A percentile compares a stretch with the other conserved stretches of the same genome.
Conservation (phyloP, 1,140 invertebrate species). For the Drosophila repletoides region DNA sequence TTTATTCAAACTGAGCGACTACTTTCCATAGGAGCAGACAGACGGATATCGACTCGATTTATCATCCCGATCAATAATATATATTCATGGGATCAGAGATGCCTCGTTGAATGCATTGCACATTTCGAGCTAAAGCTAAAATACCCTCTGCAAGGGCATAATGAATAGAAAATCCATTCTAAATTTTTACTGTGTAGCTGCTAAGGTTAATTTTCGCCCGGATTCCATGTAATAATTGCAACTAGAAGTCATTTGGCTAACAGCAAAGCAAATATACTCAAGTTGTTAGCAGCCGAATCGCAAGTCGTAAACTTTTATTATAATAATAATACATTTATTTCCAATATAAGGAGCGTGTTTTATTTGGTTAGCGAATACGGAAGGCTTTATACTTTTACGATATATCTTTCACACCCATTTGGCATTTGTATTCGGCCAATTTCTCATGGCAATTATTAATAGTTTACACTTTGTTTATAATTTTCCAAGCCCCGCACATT, state of each 20-base stretch:
- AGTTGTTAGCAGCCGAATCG: neutral
- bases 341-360: neutral
- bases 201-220: neutral
- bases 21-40: too few relatives aligned
- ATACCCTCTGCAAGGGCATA: too few relatives aligned
- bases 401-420: slow-evolving; percentile 33
- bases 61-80: too few relatives aligned
- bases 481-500: slow-evolving; percentile 11
- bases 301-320: slow-evolving; percentile 20
- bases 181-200: too few relatives aligned
- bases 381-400: slow-evolving; percentile 17
- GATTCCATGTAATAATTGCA: slow-evolving; percentile 2
- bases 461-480: slow-evolving; percentile 40
- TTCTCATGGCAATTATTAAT: slow-evolving; percentile 36
- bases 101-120: too few relatives aligned
- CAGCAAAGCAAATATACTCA: neutral
- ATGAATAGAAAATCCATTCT: too few relatives aligned
- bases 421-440: slow-evolving; percentile 10
- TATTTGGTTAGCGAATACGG: neutral
- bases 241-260: neutral
- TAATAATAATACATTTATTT: slow-evolving; percentile 14
- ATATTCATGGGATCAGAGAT: too few relatives aligned
- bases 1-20: too few relatives aligned
- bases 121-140: too few relatives aligned
- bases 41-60: too few relatives aligned